Evolutionary conservation across 2,797 vertebrate genomes (phyloP), one percentile per base, ranked within the genome.

Genomic region (Fundulus diaphanus): DNA sequence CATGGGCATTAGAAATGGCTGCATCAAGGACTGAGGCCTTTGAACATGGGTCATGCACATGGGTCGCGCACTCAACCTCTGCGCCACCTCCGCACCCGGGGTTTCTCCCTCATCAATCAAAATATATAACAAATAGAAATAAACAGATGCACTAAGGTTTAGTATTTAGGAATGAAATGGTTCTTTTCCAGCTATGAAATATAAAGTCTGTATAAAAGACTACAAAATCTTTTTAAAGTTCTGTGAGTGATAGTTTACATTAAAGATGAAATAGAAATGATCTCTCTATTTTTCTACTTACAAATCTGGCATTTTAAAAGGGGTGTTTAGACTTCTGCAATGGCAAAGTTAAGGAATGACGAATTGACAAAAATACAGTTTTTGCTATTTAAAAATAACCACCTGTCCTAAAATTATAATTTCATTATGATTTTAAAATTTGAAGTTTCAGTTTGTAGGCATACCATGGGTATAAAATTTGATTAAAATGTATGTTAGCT

Each of bases 401-500:
- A 22, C 48, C 48, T 20, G 16, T 27, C 20, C 24, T 51, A 22
- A 27, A 54, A n/a, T 54, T 3, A 54, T n/a, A 54, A 52, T 24
- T n/a, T 54, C n/a, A n/a, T 29, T 68, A 49, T 68, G 63, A 24
- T 22, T 74, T 59, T n/a, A 44, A 63, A 56, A 56, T 42, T 37
- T 73, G 20, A 57, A 72, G 18, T 37, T 40, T 24, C 69, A 42
- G 49, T 74, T 70, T 75, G 52, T 77, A 72, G 72, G 76, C 61
- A 73, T 35, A 22, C 42, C 1, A 4, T 61, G 33, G 70, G 65
- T 78, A 20, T 76, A 69, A 80, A 83, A 81, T 61, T 1, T 82
- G 85, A 81, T 81, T 71, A 68, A 87, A 85, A 88, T 82, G 35
- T 72, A 73, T 74, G 54, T 85, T 81, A 68, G 31, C 37, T 59